Evolutionary conservation across 2,797 vertebrate species (phyloP).

Genomic region (Pelodytes ibericus): DNA sequence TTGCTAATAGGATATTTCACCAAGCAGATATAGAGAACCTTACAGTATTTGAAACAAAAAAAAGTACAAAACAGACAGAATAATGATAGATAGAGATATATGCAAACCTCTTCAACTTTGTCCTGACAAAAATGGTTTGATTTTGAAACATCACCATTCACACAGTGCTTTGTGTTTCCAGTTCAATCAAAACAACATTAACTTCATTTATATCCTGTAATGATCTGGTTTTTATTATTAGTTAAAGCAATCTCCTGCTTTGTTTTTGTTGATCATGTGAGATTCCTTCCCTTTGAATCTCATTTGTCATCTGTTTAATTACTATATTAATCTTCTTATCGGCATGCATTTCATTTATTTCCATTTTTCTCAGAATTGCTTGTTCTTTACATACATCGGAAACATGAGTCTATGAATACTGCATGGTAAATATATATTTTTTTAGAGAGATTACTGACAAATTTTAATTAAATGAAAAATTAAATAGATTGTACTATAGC

Average conservation of each 20-base stretch:
- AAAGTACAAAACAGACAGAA: too few species aligned
- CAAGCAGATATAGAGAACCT: too few species aligned
- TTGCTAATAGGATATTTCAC: too few species aligned
- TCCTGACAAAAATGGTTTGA: background rate
- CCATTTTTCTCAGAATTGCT: background rate
- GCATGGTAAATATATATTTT: background rate
- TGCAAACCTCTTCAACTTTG: too few species aligned
- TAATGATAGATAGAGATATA: too few species aligned
- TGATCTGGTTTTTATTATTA: constrained; percentile 24
- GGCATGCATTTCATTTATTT: background rate
- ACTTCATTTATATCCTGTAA: constrained; percentile 11
- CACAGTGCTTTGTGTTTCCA: background rate
- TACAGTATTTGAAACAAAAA: too few species aligned
- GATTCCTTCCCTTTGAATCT: constrained; percentile 16
- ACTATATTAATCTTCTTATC: background rate
- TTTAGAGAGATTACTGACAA: background rate
- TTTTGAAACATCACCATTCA: background rate
- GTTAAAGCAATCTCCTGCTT: constrained; percentile 10
- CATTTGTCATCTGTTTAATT: background rate
- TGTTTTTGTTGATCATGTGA: constrained; percentile 33
- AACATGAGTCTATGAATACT: background rate
- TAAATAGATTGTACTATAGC: background rate
- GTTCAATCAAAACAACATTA: constrained; percentile 4
- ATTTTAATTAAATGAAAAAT: background rate
- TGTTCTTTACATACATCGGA: background rate